Percentiles rank a stretch among this genome's conserved stretches.
Conservation (phyloP, 2,113 vertebrate species). For the Stigmatopora argus region DNA sequence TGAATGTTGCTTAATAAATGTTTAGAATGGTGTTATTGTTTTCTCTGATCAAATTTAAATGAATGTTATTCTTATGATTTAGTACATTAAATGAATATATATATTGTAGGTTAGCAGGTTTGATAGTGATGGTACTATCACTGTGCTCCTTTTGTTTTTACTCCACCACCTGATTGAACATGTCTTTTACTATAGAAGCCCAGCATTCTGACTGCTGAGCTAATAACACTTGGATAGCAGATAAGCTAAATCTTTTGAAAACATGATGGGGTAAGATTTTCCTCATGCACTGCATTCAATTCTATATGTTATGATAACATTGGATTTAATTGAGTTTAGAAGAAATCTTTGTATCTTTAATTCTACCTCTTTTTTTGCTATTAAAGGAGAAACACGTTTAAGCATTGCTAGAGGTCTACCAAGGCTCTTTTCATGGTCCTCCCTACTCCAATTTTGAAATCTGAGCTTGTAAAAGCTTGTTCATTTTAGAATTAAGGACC, state of each 20-base stretch:
- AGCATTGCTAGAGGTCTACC: neutral
- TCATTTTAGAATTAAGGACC: constrained; percentile 1
- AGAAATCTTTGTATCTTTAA: neutral
- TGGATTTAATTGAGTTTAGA: neutral
- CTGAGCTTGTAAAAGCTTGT: neutral
- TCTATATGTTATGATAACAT: neutral
- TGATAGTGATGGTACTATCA: too few relatives aligned
- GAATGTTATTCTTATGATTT: too few relatives aligned
- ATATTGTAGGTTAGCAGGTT: too few relatives aligned
- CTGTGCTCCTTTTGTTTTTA: too few relatives aligned
- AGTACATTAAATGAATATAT: too few relatives aligned
- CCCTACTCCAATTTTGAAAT: neutral
- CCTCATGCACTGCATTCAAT: neutral
- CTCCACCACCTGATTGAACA: too few relatives aligned
- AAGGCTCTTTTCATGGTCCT: neutral
- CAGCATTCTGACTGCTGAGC: too few relatives aligned
- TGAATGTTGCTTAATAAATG: too few relatives aligned
- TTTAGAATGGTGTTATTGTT: too few relatives aligned
- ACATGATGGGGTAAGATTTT: neutral
- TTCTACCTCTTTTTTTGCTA: neutral
- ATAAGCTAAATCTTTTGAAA: neutral
- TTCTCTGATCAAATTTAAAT: too few relatives aligned
- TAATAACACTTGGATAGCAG: too few relatives aligned
- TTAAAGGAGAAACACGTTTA: neutral
- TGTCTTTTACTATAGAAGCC: too few relatives aligned